A percentile compares a stretch with the other conserved stretches of the same genome.
phyloP scores from a whole-genome alignment of 2,113 vertebrate species.

The Lampris incognitus region DNA sequence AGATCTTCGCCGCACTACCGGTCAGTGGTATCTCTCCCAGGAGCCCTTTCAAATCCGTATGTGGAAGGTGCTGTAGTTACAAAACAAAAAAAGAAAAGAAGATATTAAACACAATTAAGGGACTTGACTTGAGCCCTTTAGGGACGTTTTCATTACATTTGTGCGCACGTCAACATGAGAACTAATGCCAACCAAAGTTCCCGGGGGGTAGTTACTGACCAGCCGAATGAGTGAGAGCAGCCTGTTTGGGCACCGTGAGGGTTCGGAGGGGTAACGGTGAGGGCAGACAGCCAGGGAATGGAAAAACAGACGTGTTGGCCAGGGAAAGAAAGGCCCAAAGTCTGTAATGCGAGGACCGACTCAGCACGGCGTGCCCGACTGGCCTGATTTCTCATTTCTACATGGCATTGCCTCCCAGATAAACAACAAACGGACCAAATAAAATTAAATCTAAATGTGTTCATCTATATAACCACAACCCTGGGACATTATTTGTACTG shows the following conservation, averaged over 20 bases:
- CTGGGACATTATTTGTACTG: neutral
- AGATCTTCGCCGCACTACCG: slow-evolving; percentile 3
- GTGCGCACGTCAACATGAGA: neutral
- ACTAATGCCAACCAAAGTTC: neutral
- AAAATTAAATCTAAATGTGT: too few relatives aligned
- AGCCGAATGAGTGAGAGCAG: neutral
- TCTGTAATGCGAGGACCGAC: neutral
- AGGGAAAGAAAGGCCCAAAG: neutral
- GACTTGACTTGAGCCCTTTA: too few relatives aligned
- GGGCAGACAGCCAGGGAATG: slow-evolving; percentile 28
- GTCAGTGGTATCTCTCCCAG: slow-evolving; percentile 30
- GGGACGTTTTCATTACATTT: neutral
- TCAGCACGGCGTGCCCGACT: neutral
- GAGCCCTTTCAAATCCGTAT: slow-evolving; percentile 91
- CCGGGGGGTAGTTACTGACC: neutral
- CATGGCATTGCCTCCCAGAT: neutral
- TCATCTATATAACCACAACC: neutral
- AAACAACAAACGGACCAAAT: neutral
- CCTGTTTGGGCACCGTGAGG: slow-evolving; percentile 6
- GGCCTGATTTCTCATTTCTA: neutral
- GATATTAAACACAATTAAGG: too few relatives aligned
- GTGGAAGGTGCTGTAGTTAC: slow-evolving; percentile 92
- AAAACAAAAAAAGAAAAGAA: slow-evolving; percentile 18
- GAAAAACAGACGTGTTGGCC: slow-evolving; percentile 1
- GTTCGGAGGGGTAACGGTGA: slow-evolving; percentile 17